Base-by-base conservation (phyloP, 2,888 invertebrate genomes). In the Ophioninae sp. region DNA sequence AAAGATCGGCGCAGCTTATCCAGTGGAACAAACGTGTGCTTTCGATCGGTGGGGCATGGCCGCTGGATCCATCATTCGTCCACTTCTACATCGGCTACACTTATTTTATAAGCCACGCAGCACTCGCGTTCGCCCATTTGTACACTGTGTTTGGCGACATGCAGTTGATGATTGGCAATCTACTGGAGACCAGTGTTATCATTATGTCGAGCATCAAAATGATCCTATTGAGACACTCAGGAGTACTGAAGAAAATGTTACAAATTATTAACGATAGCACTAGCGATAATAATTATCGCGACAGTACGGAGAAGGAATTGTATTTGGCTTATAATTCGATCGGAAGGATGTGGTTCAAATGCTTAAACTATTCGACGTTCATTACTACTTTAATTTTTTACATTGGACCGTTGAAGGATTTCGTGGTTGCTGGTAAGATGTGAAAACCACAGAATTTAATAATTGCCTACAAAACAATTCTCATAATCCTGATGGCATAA, bases 31-130 rank as follows among this genome's bases (percentile, higher is more conserved):
- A 70, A 23, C 41, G 64, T 13, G 79, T 79, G 8, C 70, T 82
- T 56, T n/a, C 61, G 6, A 21, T 82, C 1, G 74, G 79, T 37
- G 82, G 82, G 37, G 61, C 79, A 10, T 82, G 82, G 82, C 82
- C 82, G 3, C 50, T 82, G 39, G 20, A 61, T 62, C 23, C 30
- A 23, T 23, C 62, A 50, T 70, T 70, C 64, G 17, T 78, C 65
- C 2, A 78, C 44, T 39, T 78, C 64, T 39, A 23, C 57, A 10
- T 73, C 21, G 59, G 41, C 62, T 10, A 20, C 44, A 20, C 61
- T 61, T 62, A 23, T 73, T 41, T 17, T 20, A 8, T 67, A n/a
- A 73, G 17, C 17, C 73, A 73, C n/a, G 8, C 62, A 7, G 8
- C 41, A 7, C 20, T 73, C 21, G 73, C 61, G 44, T 62, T 44